A percentile compares a stretch with the other conserved stretches of the same genome.
Evolutionary conservation across 2,888 invertebrate genomes (phyloP).

Genomic region (Cerceris rybyensis): DNA sequence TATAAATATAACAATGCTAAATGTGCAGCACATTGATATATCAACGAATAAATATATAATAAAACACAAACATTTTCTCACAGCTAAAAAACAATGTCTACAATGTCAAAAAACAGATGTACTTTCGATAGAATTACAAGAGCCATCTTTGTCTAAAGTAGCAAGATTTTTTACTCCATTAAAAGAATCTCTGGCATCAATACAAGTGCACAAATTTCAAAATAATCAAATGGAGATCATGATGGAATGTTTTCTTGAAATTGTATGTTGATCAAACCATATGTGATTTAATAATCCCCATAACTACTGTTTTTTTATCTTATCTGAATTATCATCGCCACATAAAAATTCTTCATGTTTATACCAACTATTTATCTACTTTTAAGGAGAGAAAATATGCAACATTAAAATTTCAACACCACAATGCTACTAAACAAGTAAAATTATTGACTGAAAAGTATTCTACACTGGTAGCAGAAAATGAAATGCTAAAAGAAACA

Average conservation of each 20-base stretch:
- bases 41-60: too few relatives aligned
- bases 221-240: conserved; percentile 43
- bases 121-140: conserved; percentile 36
- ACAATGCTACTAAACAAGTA: not conserved
- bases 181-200: conserved; percentile 31
- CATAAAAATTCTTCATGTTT: not conserved
- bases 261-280: conserved; percentile 31
- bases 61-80: not conserved
- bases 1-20: too few relatives aligned
- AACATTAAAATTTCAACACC: conserved; percentile 36
- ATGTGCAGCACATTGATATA: too few relatives aligned
- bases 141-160: conserved; percentile 46
- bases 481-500: conserved; percentile 13
- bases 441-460: conserved; percentile 39
- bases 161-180: conserved; percentile 42
- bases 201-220: conserved; percentile 42
- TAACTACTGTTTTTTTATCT: not conserved
- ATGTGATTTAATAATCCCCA: not conserved
- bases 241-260: conserved; percentile 42
- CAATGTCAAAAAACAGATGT: conserved; percentile 38
- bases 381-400: conserved; percentile 63
- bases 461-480: conserved; percentile 14
- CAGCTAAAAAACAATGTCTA: conserved; percentile 53
- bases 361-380: not conserved
- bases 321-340: not conserved